Base-by-base conservation (phyloP, 2,113 vertebrate genomes). In the Taurulus bubalis region DNA sequence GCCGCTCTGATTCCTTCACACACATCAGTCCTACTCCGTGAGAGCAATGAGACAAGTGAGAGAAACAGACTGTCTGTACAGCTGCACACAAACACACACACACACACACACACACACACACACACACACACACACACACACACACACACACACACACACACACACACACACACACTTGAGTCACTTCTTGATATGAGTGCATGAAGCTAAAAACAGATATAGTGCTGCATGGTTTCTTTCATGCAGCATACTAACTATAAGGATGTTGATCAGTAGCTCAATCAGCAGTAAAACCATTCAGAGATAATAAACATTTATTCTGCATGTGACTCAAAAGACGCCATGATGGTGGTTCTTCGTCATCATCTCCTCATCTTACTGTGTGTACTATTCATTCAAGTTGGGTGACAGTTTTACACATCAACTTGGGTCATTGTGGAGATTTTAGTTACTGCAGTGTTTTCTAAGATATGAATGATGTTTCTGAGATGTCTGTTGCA, bases 1-100 rank as follows among this genome's bases (percentile, higher is more conserved):
- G 86, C 79, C n/a, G 91, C 91, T 91, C 91, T 92, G 87, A 93
- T 91, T 93, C 90, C 90, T 86, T 89, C 86, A 86, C 82, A 90
- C 81, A 90, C 90, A 87, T 90, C 87, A 86, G 75, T 79, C 78
- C 82, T 71, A 70, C 84, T 87, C 79, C 32, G 83, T 40, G 62
- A 84, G 80, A 77, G 55, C 12, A 83, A 75, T 56, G 71, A 79
- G 74, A 87, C 85, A 72, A 73, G 60, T 3, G 22, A 72, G 71
- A 6, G 16, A 62, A 83, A 91, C 71, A 76, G 79, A 56, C 40
- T 38, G 58, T 40, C 32, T 64, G 65, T 24, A 78, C 82, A 85
- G 71, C 75, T 85, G 75, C 22, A 63, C 22, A 28, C 70, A 60
- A 34, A 67, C n/a, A 66, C 66, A 70, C 56, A 58, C 71, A 67